Percentiles rank a stretch among this genome's conserved stretches.
These are phyloP conservation scores for Hemicentrotus pulcherrimus DNA, from an alignment of 35 echinoderm and acorn worm genomes.

Conservation along the genomic window DNA sequence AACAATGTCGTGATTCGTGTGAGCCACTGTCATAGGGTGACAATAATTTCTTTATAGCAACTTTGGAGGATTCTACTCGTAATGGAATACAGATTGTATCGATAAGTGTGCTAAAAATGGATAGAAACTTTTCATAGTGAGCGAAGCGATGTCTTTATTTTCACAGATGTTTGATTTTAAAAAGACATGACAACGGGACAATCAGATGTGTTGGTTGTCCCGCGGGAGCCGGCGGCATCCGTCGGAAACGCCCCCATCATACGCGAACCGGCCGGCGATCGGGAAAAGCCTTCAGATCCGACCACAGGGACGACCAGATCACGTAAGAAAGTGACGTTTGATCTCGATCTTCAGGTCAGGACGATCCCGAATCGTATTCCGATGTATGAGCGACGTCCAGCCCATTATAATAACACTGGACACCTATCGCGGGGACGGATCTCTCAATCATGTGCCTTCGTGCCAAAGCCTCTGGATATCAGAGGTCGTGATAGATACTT, in stretches of 20 bases:
- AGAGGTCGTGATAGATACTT: slow-evolving; percentile 64
- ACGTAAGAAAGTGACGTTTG: slow-evolving; percentile 89
- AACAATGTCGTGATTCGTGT: background rate
- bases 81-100: background rate
- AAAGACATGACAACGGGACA: background rate
- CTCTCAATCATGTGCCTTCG: slow-evolving; percentile 60
- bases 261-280: background rate
- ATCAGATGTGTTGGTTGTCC: slow-evolving; percentile 22
- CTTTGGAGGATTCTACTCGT: background rate
- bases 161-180: background rate
- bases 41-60: background rate
- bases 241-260: background rate
- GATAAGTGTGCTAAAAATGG: background rate
- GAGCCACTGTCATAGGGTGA: background rate
- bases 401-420: slow-evolving; percentile 42
- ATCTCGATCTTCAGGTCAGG: slow-evolving; percentile 81
- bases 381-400: slow-evolving; percentile 82
- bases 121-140: background rate
- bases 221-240: slow-evolving; percentile 5
- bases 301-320: background rate
- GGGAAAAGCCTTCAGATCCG: background rate
- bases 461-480: slow-evolving; percentile 71
- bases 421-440: background rate
- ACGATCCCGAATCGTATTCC: slow-evolving; percentile 96
- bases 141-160: background rate